Evolutionary conservation across 2,797 vertebrate genomes (phyloP).

Genomic region (Furcifer pardalis): DNA sequence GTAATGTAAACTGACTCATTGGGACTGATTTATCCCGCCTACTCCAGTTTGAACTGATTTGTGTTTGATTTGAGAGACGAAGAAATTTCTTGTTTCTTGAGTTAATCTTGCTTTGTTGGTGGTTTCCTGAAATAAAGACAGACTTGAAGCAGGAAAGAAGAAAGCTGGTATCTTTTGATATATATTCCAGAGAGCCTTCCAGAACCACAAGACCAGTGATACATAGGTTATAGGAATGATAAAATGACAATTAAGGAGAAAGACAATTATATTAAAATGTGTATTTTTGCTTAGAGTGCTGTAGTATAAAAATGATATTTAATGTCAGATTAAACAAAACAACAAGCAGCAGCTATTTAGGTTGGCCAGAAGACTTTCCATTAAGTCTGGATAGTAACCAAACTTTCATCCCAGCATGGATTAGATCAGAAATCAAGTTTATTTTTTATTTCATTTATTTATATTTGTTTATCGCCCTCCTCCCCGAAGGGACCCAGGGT

Average conservation of each 20-base stretch:
- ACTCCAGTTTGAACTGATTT: not conserved
- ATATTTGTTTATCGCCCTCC: no score
- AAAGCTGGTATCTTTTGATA: not conserved
- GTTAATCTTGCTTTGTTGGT: conserved; percentile 32
- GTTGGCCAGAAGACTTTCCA: conserved; percentile 18
- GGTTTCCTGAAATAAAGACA: conserved; percentile 24
- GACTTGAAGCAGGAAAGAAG: not conserved
- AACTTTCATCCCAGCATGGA: conserved; percentile 10
- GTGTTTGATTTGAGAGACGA: conserved; percentile 41
- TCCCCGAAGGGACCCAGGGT: no score
- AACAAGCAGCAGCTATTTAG: conserved; percentile 30
- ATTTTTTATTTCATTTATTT: no score
- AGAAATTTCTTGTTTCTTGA: conserved; percentile 3
- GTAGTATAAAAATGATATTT: not conserved
- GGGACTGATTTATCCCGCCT: not conserved
- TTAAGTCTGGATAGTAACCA: conserved; percentile 33
- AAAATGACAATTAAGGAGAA: conserved; percentile 3
- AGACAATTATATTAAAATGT: not conserved
- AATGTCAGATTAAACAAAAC: not conserved
- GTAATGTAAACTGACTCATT: not conserved
- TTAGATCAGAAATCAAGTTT: conserved; percentile 23
- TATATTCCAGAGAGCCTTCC: not conserved
- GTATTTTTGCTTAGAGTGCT: conserved; percentile 10
- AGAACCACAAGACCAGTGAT: not conserved
- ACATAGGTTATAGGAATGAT: not conserved